Evolutionary conservation across 2,888 invertebrate genomes (phyloP), one percentile per base, ranked within the genome.

Genomic region (Octodonta nipae): DNA sequence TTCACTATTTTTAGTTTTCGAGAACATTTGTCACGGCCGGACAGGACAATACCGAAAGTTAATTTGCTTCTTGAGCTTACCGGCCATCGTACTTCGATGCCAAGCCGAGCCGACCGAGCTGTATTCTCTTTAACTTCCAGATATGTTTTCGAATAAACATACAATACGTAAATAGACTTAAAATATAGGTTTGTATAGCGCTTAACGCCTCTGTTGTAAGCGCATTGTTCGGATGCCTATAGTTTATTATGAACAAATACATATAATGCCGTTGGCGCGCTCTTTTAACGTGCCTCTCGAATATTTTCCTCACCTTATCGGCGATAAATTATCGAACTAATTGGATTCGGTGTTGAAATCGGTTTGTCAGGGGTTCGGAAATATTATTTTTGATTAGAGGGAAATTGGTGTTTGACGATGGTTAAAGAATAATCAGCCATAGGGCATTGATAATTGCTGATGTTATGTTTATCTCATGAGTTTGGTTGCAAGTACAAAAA

Each of bases 41-140:
- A 55, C 56, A 56, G 54, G 51, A 56, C 56, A 56, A 56, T 56
- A 55, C 55, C 53, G 50, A 55, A 55, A 55, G 53, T 55, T 55
- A 56, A 56, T 55, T 55, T 56, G 56, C 56, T 55, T 48, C 54
- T 55, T 11, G 10, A 11, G 22, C 11, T 22, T n/a, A n/a, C n/a
- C n/a, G n/a, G n/a, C n/a, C n/a, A n/a, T n/a, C n/a, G n/a, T n/a
- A n/a, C n/a, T n/a, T n/a, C n/a, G n/a, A n/a, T n/a, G n/a, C n/a
- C n/a, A n/a, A n/a, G n/a, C n/a, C n/a, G n/a, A n/a, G n/a, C n/a
- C n/a, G n/a, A n/a, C n/a, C n/a, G n/a, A n/a, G n/a, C n/a, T n/a
- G n/a, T n/a, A n/a, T n/a, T n/a, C n/a, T n/a, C n/a, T n/a, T n/a
- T n/a, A 46, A 35, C 41, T 44, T 42, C 36, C 26, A 41, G 43